Conservation (phyloP, 2,888 invertebrate species). For the Ichneumoninae sp. region DNA sequence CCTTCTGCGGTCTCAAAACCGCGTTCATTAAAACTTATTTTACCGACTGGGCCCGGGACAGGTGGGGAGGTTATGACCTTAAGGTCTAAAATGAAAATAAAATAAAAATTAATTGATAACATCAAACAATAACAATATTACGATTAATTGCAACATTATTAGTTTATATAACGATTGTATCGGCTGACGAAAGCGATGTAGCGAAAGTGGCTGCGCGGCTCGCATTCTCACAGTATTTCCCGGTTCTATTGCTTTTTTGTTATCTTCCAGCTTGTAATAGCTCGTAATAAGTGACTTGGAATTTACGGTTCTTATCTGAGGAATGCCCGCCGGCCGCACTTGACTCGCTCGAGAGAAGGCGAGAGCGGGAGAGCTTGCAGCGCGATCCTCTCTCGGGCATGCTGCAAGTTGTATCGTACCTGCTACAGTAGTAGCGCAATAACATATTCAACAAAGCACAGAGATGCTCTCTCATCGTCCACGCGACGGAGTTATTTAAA, state of each 20-base stretch:
- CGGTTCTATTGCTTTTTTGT: constrained; percentile 17
- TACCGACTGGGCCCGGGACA: no score
- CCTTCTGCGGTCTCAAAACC: no score
- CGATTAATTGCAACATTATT: background rate
- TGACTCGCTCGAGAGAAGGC: constrained; percentile 61
- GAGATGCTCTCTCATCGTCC: constrained; percentile 47
- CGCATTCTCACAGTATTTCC: constrained; percentile 6
- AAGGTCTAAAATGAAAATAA: no score
- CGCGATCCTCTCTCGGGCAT: constrained; percentile 29
- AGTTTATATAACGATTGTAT: background rate
- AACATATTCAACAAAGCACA: constrained; percentile 21
- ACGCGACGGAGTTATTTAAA: constrained; percentile 37
- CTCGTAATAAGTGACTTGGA: constrained; percentile 68
- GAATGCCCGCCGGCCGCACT: constrained; percentile 68
- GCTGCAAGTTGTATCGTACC: constrained; percentile 26
- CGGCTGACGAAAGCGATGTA: constrained; percentile 9
- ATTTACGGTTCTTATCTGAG: constrained; percentile 70
- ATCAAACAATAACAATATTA: background rate
- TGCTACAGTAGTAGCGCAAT: constrained; percentile 28
- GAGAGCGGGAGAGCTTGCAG: constrained; percentile 23
- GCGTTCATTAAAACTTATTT: no score
- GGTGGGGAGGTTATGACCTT: no score
- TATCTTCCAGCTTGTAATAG: constrained; percentile 67
- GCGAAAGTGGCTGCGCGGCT: constrained; percentile 31
- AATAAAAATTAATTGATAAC: no score